Base-by-base conservation (phyloP, 2,888 invertebrate genomes). In the Aromia moschata region DNA sequence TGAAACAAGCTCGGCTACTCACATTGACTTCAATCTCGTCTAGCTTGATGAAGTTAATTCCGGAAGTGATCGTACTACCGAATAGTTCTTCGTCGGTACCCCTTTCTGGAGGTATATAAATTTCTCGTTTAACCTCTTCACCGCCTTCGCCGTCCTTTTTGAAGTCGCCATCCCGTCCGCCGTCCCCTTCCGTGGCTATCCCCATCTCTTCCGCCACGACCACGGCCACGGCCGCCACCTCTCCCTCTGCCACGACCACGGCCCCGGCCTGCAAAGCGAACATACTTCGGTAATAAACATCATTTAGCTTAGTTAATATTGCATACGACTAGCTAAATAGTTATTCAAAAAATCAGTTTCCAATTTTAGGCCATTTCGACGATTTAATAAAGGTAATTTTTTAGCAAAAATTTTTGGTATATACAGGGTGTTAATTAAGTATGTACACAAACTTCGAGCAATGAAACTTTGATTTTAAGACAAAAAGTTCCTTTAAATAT, bases 21-120 rank as follows among this genome's bases (percentile, higher is more conserved):
- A 66, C 67, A 76, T 94, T 90, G 0, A 97, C 92, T 54, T 92
- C 89, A 64, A 98, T 97, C 20, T 90, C 86, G 62, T 96, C 93
- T 58, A 91, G 95, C 74, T 96, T 94, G 57, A 90, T 87, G 79
- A 97, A 98, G 80, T 99, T 98, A 37, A 96, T 65, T 25, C 72
- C 72, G n/a, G 70, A 71, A 0, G 65, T 61, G 9, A 73, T 73
- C 2, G 73, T 73, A 11, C 49, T 84, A 46, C 85, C 85, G 70
- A 91, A 93, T 31, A 93, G 84, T 58, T 88, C 88, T 0, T 83
- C 82, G 53, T 91, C 93, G 57, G 92, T 88, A 0, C 87, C 84
- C 0, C 89, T 86, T 40, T 93, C 93, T 0, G 90, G 89, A 0
- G 95, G 94, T 43, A 89, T 84, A 70, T 91, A 91, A 16, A 83